Conservation (phyloP, 2,888 invertebrate genomes). For the Lepas anatifera region DNA sequence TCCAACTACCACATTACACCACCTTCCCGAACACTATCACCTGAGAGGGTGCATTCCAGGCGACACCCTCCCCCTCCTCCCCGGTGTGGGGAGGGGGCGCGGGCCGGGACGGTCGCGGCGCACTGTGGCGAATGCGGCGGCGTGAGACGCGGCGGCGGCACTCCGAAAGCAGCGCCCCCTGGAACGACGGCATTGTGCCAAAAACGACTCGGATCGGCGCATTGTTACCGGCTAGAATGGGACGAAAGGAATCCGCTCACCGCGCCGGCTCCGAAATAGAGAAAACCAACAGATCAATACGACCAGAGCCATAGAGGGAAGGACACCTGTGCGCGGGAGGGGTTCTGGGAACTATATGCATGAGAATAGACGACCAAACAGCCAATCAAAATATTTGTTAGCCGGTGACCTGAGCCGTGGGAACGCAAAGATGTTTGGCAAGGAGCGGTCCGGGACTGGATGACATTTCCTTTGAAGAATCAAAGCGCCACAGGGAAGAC, state of each 20-base stretch:
- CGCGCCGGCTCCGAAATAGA: background rate
- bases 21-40: too few relatives aligned
- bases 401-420: background rate
- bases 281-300: slow-evolving; percentile 11
- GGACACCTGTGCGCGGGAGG: background rate
- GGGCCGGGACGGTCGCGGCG: background rate
- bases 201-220: background rate
- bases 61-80: too few relatives aligned
- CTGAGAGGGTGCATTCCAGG: too few relatives aligned
- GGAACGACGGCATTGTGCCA: background rate
- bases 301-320: background rate
- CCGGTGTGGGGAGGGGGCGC: too few relatives aligned
- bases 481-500: too few relatives aligned
- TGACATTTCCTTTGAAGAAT: background rate
- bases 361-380: slow-evolving; percentile 7
- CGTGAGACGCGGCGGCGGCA: background rate
- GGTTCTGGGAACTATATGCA: background rate
- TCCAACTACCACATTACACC: too few relatives aligned
- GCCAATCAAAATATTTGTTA: slow-evolving; percentile 9
- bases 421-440: too few relatives aligned
- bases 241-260: slow-evolving; percentile 10
- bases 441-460: background rate
- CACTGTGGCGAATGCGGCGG: background rate
- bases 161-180: background rate
- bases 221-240: background rate